Conservation (phyloP, 2,888 invertebrate species). For the Heliconius ethilla region DNA sequence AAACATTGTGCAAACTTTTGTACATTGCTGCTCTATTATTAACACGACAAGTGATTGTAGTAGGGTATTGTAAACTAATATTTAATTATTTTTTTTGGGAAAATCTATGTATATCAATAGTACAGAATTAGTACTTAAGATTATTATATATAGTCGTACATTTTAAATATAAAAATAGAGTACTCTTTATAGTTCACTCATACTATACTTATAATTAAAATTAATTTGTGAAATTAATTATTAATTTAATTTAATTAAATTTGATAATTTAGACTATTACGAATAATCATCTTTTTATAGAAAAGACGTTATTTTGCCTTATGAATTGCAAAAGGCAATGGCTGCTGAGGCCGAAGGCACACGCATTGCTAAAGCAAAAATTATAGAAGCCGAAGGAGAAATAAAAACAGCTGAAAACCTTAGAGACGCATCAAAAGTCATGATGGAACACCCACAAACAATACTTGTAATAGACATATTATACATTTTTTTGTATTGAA, state of each 20-base stretch:
- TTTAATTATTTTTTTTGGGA: background rate
- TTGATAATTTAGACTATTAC: background rate
- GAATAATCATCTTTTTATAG: slow-evolving; percentile 42
- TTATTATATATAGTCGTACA: background rate
- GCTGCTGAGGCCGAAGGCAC: slow-evolving; percentile 67
- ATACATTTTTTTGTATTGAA: background rate
- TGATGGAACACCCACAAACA: slow-evolving; percentile 58
- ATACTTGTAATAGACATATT: slow-evolving; percentile 62
- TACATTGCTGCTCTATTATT: background rate
- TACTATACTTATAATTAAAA: background rate
- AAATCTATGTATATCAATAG: background rate
- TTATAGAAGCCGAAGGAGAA: slow-evolving; percentile 66
- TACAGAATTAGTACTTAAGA: too few relatives aligned
- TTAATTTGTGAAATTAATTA: background rate
- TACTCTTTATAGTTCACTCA: background rate
- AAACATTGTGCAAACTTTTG: background rate
- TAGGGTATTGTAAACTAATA: background rate
- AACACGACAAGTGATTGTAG: background rate
- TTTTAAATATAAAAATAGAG: background rate
- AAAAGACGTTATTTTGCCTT: slow-evolving; percentile 61
- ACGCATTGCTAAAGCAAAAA: slow-evolving; percentile 63
- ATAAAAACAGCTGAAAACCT: slow-evolving; percentile 64
- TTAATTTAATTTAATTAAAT: too few relatives aligned
- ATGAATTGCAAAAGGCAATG: slow-evolving; percentile 65
- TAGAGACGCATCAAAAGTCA: slow-evolving; percentile 57